Base-by-base conservation (phyloP, 1,140 invertebrate species). In the Eubasilissa regina region DNA sequence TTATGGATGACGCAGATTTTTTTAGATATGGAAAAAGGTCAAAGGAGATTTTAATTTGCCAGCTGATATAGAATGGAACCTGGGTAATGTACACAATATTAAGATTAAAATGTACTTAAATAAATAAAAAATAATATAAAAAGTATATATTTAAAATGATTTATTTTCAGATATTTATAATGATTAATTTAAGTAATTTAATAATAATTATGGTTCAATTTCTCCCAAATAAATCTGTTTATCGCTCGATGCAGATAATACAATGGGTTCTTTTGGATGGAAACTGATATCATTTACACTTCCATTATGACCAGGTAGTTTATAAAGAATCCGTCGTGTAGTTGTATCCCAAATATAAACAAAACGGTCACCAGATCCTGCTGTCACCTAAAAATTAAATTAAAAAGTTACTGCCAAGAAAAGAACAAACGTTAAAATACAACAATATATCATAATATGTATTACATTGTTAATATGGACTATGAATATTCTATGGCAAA, bases 271-370 rank as follows among this genome's bases (percentile, higher is more conserved):
- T 60, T 92, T 93, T 0, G 96, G 96, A 91, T 99, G 98, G 85
- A 99, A 99, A 87, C 97, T 95, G 0, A 98, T 93, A 85, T 97
- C 97, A 86, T 99, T 99, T 3, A 99, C 97, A 81, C 97, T 96
- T 19, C 98, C 99, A 87, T 97, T 96, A 87, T 99, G 99, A 0
- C 99, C 99, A 0, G 99, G 98, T 72, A 99, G 90, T 89, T 98
- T 99, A 87, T 99, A 99, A 3, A 99, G 87, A 83, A 99, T 96
- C 72, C 96, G 91, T 56, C 97, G 89, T 6, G 94, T 94, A 3
- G 95, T 97, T 3, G 97, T 97, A 87, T 99, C 97, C 98, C 98
- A 99, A 60, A 99, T 91, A 86, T 99, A 99, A 9, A 99, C 95
- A 89, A 94, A 97, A 60, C 98, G 90, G 88, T 99, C 99, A 3